Evolutionary conservation across 2,888 invertebrate genomes (phyloP).

Genomic region (Linnaemya vulpina): DNA sequence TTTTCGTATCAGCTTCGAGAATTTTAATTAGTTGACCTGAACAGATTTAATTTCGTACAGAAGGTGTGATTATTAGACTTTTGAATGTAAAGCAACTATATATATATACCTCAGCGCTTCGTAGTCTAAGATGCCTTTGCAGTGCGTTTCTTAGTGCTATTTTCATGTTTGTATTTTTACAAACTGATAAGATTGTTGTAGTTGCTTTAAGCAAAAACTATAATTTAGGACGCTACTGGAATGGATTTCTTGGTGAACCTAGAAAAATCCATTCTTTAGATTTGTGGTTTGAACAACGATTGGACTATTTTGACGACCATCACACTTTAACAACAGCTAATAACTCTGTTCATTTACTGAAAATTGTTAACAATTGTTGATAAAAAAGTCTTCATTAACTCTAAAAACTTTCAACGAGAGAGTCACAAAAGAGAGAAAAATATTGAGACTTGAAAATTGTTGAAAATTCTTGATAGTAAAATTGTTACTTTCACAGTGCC

Average conservation of each 20-base stretch:
- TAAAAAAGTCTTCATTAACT: too few species aligned
- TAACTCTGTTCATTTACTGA: too few species aligned
- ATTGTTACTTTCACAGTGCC: too few species aligned
- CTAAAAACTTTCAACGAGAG: too few species aligned
- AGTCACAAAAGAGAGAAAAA: too few species aligned
- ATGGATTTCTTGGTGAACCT: conserved; percentile 84
- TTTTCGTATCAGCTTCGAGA: conserved; percentile 9
- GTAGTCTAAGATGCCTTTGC: conserved; percentile 45
- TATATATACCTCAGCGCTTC: conserved; percentile 59
- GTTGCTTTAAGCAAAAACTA: conserved; percentile 64
- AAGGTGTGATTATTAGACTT: neutral
- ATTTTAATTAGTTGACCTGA: conserved; percentile 72
- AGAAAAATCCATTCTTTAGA: conserved; percentile 81
- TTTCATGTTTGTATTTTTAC: conserved; percentile 53
- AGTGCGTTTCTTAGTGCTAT: conserved; percentile 56
- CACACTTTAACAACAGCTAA: too few species aligned
- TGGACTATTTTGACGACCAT: conserved; percentile 92
- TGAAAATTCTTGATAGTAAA: too few species aligned
- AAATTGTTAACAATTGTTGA: too few species aligned
- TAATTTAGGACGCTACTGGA: conserved; percentile 75
- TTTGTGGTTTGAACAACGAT: conserved; percentile 90
- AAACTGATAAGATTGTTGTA: conserved; percentile 64
- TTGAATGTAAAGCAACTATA: conserved; percentile 61
- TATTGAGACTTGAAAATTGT: too few species aligned
- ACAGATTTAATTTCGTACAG: conserved; percentile 47